Conservation (phyloP, 1,140 invertebrate genomes). For the Cydia amplana region DNA sequence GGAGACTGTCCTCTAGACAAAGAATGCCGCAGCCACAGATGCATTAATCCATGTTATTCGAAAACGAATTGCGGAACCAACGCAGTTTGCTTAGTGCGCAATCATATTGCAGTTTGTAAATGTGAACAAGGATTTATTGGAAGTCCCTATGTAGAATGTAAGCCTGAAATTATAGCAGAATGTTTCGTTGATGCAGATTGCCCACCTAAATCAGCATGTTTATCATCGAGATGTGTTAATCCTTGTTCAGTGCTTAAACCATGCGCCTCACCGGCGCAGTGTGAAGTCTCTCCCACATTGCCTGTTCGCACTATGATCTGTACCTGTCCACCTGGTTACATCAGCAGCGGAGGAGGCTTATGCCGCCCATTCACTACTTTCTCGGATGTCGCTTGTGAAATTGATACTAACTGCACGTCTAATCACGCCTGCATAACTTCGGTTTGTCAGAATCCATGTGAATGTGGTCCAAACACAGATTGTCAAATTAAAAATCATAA, state of each 20-base stretch:
- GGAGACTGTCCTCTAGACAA: slow-evolving; percentile 92
- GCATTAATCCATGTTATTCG: slow-evolving; percentile 90
- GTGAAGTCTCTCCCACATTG: slow-evolving; percentile 88
- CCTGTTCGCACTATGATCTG: slow-evolving; percentile 94
- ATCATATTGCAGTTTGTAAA: slow-evolving; percentile 90
- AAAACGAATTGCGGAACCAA: slow-evolving; percentile 87
- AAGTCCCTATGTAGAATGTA: slow-evolving; percentile 90
- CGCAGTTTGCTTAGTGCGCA: slow-evolving; percentile 89
- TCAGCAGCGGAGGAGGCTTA: slow-evolving; percentile 89
- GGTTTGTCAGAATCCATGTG: slow-evolving; percentile 90
- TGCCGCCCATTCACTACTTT: slow-evolving; percentile 86
- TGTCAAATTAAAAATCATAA: slow-evolving; percentile 90
- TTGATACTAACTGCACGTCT: slow-evolving; percentile 87
- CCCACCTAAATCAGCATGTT: slow-evolving; percentile 87
- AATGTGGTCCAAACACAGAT: slow-evolving; percentile 88
- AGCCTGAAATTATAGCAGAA: slow-evolving; percentile 85
- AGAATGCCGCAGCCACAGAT: slow-evolving; percentile 92
- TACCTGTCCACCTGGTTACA: slow-evolving; percentile 92
- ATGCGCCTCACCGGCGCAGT: slow-evolving; percentile 88
- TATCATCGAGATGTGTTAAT: slow-evolving; percentile 90
- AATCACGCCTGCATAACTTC: slow-evolving; percentile 89
- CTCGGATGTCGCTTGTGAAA: slow-evolving; percentile 83
- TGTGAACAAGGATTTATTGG: slow-evolving; percentile 87
- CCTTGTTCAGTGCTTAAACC: slow-evolving; percentile 89
- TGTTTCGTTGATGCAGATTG: slow-evolving; percentile 91